Base-by-base conservation (phyloP, 2,113 vertebrate genomes). In the Thryonomys swinderianus region DNA sequence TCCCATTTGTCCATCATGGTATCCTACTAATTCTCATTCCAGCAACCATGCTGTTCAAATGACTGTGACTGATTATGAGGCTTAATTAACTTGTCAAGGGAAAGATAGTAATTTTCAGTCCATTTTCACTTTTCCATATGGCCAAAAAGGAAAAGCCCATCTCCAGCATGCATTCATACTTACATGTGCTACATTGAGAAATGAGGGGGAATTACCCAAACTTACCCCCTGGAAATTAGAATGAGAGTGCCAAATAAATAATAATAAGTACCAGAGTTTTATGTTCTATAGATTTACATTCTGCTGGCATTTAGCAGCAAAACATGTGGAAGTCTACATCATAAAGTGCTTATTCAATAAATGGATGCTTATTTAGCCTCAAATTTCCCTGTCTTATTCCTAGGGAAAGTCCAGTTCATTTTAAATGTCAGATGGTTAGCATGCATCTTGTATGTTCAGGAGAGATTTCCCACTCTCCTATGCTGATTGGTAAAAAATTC, bases 1-100 rank as follows among this genome's bases (percentile, higher is more conserved):
- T 69, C 73, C 67, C 74, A 95, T 95, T 96, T 90, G 73, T 88
- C 82, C 61, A 88, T 83, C 12, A 40, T 95, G 21, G 51, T 95
- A 95, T 93, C 55, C 67, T 96, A 92, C 85, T 95, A 95, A 96
- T 95, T 96, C 78, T 95, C 61, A 96, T 96, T 96, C 93, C 85
- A 96, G 82, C 73, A 95, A 92, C 61, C 95, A 97, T 96, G 95
- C 90, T 96, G 95, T 96, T 96, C 66, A 97, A 96, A 97, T 97
- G 95, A 96, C 95, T 97, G 94, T 96, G 92, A 97, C 94, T 95
- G 92, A 97, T 96, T 92, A 95, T 69, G 82, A 95, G 85, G 69
- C 78, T 95, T 97, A 97, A 97, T 96, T 97, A 96, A 97, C 95
- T 94, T 96, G 91, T 96, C 94, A 97, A 90, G 57, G 40, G 67